Conservation (phyloP, 2,113 vertebrate species). For the Phalacrocorax carbo region DNA sequence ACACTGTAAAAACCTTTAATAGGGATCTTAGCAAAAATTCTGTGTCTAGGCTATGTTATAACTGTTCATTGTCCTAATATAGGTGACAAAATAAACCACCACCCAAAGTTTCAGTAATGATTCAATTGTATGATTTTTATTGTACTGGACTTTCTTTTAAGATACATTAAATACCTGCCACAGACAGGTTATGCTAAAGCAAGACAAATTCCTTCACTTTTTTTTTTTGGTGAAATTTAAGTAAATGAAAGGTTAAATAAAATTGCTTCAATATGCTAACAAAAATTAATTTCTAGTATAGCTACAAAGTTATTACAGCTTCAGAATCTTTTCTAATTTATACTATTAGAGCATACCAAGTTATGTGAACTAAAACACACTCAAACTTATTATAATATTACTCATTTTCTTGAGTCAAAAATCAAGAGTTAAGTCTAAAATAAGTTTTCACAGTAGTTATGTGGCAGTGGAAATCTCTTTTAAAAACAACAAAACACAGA, state of each 20-base stretch:
- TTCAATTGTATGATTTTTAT: not conserved
- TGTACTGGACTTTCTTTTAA: not conserved
- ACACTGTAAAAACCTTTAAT: not conserved
- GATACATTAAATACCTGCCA: not conserved
- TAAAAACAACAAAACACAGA: not conserved
- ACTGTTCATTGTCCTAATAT: not conserved
- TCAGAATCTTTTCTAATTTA: not conserved
- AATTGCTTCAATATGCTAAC: not conserved
- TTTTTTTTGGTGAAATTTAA: not conserved
- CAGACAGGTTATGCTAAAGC: not conserved
- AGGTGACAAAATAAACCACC: not conserved
- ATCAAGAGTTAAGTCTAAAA: not conserved
- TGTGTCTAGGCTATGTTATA: not conserved
- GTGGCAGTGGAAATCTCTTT: not conserved
- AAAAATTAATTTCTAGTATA: not conserved
- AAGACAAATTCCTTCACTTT: not conserved
- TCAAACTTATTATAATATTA: not conserved
- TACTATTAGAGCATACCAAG: not conserved
- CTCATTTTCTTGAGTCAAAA: not conserved
- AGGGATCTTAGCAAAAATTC: not conserved
- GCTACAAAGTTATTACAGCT: not conserved
- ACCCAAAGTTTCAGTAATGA: not conserved
- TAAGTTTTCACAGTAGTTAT: not conserved
- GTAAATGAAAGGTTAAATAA: not conserved
- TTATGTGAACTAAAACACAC: not conserved